A percentile compares a stretch with the other conserved stretches of the same genome.
Conservation (phyloP, 92 coral and sea anemone species). For the Epizoanthus rinbou region DNA sequence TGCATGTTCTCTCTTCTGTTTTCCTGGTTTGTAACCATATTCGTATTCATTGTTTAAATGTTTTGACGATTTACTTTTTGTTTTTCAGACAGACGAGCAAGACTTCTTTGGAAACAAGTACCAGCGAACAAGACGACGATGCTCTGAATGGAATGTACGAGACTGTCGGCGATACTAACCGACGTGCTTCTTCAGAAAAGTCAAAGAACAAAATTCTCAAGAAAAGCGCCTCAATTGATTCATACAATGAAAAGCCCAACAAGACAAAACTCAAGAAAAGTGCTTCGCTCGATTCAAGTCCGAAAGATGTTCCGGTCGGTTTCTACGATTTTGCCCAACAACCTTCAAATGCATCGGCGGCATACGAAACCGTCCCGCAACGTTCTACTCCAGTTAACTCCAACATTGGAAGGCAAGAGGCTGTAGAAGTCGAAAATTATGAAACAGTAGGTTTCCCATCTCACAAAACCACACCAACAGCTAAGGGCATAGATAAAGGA, state of each 20-base stretch:
- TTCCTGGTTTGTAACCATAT: no score
- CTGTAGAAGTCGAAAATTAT: background rate
- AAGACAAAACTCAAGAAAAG: constrained; percentile 17
- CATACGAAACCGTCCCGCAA: constrained; percentile 9
- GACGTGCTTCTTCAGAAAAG: background rate
- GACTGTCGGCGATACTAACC: background rate
- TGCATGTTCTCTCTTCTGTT: no score
- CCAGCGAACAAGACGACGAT: constrained; percentile 12
- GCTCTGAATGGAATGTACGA: constrained; percentile 23
- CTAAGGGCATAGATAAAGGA: background rate
- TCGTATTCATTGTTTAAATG: no score
- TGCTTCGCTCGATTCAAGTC: background rate
- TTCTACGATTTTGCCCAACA: constrained; percentile 29
- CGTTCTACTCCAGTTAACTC: background rate
- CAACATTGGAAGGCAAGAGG: background rate
- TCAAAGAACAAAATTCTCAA: background rate
- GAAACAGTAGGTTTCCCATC: constrained; percentile 9
- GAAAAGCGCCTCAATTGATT: constrained; percentile 24
- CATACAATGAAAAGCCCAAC: constrained; percentile 8
- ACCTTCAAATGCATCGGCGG: constrained; percentile 4
- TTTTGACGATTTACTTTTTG: no score
- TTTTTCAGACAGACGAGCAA: background rate
- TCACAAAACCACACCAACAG: background rate
- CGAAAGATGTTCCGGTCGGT: constrained; percentile 8
- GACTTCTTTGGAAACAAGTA: constrained; percentile 1